Conservation (phyloP, 2,888 invertebrate species). For the Chalcosyrphus nemorum region DNA sequence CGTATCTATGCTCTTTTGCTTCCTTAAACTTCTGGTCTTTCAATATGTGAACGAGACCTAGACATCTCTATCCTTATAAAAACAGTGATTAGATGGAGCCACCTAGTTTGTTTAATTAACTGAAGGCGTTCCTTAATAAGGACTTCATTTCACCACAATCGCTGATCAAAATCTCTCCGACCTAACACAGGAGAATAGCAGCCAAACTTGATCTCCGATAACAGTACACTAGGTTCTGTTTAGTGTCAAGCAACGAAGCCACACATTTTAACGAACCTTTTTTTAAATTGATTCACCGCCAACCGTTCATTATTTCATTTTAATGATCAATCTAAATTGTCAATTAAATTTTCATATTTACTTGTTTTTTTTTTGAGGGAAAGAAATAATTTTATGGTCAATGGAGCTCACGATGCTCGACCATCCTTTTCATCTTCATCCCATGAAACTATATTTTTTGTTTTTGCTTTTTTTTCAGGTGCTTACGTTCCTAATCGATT, state of each 20-base stretch:
- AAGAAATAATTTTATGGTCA: conserved; percentile 47
- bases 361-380: conserved; percentile 31
- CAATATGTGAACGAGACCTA: no score
- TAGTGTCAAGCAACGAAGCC: background rate
- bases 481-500: conserved; percentile 96
- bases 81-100: background rate
- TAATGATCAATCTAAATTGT: conserved; percentile 66
- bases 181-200: background rate
- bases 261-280: background rate
- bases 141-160: background rate
- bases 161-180: background rate
- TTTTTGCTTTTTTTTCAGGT: conserved; percentile 82
- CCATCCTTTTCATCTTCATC: conserved; percentile 25
- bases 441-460: conserved; percentile 29
- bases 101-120: background rate
- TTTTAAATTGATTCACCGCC: conserved; percentile 6
- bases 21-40: no score
- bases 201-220: background rate
- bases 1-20: no score
- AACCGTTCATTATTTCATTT: conserved; percentile 54
- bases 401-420: conserved; percentile 15
- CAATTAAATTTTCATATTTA: conserved; percentile 70
- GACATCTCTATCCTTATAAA: background rate
- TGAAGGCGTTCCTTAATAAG: background rate
- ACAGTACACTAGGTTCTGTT: background rate